phyloP scores from a whole-genome alignment of 2,888 invertebrate genomes.

The Microctonus hyperodae region DNA sequence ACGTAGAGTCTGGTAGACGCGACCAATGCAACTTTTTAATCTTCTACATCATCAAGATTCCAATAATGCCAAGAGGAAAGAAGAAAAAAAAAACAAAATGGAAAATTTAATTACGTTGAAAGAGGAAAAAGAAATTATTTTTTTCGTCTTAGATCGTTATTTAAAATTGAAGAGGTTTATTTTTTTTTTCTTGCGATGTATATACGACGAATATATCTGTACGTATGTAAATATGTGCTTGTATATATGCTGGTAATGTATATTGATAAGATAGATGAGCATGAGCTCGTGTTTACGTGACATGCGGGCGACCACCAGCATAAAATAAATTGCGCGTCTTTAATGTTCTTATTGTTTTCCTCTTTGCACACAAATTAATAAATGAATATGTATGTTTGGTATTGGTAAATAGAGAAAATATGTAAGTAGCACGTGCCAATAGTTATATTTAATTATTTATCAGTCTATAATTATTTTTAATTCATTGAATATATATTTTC shows the following conservation, averaged over 20 bases:
- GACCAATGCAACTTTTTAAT: constrained; percentile 14
- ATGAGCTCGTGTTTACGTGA: constrained; percentile 32
- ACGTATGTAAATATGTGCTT: constrained; percentile 28
- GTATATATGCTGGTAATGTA: constrained; percentile 56
- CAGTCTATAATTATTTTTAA: neutral
- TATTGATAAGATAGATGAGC: constrained; percentile 57
- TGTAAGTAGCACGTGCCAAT: constrained; percentile 16
- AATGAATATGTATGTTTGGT: neutral
- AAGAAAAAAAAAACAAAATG: constrained; percentile 5
- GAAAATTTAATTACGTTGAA: neutral
- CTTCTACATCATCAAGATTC: neutral
- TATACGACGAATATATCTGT: constrained; percentile 14
- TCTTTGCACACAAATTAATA: neutral
- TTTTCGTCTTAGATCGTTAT: neutral
- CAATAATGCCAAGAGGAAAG: neutral
- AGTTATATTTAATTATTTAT: neutral
- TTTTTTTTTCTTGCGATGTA: constrained; percentile 18
- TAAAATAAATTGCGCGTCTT: constrained; percentile 29
- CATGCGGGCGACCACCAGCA: constrained; percentile 31
- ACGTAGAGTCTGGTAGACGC: constrained; percentile 3
- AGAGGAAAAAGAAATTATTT: neutral
- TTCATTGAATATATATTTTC: neutral
- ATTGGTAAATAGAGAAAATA: neutral
- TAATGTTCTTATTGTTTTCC: constrained; percentile 29
- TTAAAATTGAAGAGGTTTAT: neutral